Evolutionary conservation across 2,113 vertebrate genomes (phyloP).

Genomic region (Motacilla tschutschensis): DNA sequence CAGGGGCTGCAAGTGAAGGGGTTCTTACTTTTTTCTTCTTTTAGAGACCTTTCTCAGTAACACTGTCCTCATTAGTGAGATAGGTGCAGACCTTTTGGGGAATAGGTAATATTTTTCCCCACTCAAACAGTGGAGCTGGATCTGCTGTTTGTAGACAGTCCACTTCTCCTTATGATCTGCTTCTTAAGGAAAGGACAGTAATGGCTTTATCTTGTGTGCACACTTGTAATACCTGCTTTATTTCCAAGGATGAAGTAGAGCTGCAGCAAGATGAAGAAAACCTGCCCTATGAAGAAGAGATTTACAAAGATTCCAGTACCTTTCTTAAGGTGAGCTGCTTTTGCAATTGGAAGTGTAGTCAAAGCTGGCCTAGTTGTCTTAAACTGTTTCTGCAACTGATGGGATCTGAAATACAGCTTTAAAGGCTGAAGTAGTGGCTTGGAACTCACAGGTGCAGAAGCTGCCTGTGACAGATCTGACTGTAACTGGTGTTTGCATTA

Average conservation of each 20-base stretch:
- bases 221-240: neutral
- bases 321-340: conserved; percentile 87
- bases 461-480: neutral
- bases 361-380: neutral
- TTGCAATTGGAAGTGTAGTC: neutral
- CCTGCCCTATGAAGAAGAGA: conserved; percentile 90
- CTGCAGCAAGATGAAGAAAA: conserved; percentile 88
- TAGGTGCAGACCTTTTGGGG: neutral
- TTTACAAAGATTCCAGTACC: conserved; percentile 98
- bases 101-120: neutral
- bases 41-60: neutral
- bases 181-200: neutral
- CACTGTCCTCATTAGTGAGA: neutral
- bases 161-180: neutral
- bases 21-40: neutral
- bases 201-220: neutral
- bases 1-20: neutral
- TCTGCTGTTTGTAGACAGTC: neutral
- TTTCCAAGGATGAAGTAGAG: conserved; percentile 88
- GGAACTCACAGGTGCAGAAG: neutral
- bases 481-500: neutral
- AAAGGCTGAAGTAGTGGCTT: neutral
- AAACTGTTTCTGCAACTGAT: neutral
- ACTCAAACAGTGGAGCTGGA: neutral
- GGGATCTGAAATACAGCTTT: neutral